Conservation (phyloP, 2,113 vertebrate species). For the Brachypteracias leptosomus region DNA sequence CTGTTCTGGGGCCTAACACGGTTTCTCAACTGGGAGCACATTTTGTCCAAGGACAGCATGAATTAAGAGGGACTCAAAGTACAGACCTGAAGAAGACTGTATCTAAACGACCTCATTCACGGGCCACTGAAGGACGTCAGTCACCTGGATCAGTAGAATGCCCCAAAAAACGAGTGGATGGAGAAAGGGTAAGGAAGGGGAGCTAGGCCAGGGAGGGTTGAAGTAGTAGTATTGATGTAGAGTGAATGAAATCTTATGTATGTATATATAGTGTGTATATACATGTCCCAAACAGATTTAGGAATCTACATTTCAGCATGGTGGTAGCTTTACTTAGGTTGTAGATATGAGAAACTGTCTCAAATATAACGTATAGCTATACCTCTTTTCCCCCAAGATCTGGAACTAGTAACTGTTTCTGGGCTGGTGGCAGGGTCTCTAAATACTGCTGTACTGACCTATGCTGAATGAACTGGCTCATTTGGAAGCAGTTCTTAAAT, state of each 20-base stretch:
- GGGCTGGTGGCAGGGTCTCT: neutral
- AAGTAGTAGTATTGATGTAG: neutral
- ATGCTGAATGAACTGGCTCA: neutral
- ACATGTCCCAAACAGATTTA: neutral
- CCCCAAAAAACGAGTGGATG: constrained; percentile 78
- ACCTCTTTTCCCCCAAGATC: neutral
- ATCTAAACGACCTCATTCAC: constrained; percentile 81
- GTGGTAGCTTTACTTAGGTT: neutral
- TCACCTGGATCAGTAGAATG: constrained; percentile 77
- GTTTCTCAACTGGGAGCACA: constrained; percentile 63
- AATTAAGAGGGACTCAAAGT: constrained; percentile 74
- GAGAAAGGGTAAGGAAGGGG: constrained; percentile 72
- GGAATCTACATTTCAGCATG: neutral
- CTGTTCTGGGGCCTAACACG: constrained; percentile 72
- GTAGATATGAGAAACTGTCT: neutral
- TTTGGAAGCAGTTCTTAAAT: neutral
- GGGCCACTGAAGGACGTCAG: neutral
- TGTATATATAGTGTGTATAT: neutral
- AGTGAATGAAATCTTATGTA: neutral
- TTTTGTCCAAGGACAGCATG: constrained; percentile 70
- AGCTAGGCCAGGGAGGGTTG: neutral
- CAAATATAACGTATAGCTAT: neutral
- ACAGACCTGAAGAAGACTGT: constrained; percentile 41
- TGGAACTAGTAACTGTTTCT: neutral
- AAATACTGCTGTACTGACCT: neutral